Evolutionary conservation across 1,140 invertebrate genomes (phyloP).

Genomic region (Lamellibrachia luymesi): DNA sequence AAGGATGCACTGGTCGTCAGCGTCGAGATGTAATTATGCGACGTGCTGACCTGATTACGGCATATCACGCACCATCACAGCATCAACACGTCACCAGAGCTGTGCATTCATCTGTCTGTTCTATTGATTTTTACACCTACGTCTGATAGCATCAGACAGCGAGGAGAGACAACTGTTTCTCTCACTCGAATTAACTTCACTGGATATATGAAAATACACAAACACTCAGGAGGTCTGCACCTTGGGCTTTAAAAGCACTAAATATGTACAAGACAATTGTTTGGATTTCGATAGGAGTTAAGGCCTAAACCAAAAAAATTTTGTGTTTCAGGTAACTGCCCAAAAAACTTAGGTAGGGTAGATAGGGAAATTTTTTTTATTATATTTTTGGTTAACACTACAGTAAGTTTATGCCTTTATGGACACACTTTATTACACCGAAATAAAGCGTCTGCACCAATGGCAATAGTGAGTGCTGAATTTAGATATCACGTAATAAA

Average conservation of each 20-base stretch:
- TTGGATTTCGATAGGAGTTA: neutral
- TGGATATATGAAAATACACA: neutral
- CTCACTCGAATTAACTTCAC: neutral
- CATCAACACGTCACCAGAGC: neutral
- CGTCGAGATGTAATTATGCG: neutral
- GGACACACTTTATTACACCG: too few species aligned
- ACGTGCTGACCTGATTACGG: neutral
- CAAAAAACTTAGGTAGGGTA: too few species aligned
- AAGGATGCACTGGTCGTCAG: neutral
- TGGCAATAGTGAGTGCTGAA: too few species aligned
- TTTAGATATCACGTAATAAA: too few species aligned
- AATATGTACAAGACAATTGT: neutral
- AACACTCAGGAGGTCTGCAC: neutral
- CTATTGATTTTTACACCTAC: neutral
- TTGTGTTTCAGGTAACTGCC: too few species aligned
- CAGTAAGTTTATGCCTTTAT: too few species aligned
- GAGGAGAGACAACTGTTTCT: neutral
- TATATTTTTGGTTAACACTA: too few species aligned
- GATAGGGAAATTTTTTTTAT: too few species aligned
- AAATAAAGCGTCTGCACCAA: too few species aligned
- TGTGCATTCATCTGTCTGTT: neutral
- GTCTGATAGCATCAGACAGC: neutral
- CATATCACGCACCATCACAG: neutral
- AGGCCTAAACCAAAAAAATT: too few species aligned
- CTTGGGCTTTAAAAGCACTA: neutral